Conservation (phyloP, 1,140 invertebrate species). For the Papilio aristodemus region DNA sequence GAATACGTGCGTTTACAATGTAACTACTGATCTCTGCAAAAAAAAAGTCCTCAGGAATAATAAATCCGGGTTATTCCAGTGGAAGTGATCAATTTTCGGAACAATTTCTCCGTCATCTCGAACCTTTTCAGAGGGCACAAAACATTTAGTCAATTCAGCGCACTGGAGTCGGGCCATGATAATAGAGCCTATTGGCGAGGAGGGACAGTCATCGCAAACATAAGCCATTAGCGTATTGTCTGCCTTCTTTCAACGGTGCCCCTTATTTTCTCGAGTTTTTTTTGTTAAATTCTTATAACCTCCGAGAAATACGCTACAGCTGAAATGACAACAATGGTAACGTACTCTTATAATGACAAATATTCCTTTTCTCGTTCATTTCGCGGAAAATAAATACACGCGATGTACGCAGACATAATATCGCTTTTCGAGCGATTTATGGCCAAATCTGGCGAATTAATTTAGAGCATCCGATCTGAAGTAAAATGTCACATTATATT, state of each 20-base stretch:
- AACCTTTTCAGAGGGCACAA: conserved; percentile 74
- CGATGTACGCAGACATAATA: neutral
- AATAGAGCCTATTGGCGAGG: conserved; percentile 69
- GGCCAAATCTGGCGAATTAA: neutral
- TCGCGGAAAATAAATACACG: conserved; percentile 1
- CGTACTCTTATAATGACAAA: conserved; percentile 17
- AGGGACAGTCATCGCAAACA: conserved; percentile 72
- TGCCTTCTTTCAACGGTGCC: conserved; percentile 54
- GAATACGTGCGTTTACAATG: neutral
- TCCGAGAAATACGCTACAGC: conserved; percentile 10
- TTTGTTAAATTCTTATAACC: conserved; percentile 38
- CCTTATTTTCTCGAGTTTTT: conserved; percentile 36
- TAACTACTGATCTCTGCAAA: conserved; percentile 3
- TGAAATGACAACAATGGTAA: conserved; percentile 25
- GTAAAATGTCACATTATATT: neutral
- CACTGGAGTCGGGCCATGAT: conserved; percentile 62
- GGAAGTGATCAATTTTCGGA: conserved; percentile 78
- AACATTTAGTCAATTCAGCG: conserved; percentile 78
- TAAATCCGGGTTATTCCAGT: conserved; percentile 58
- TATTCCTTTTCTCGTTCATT: conserved; percentile 7
- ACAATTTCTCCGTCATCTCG: conserved; percentile 76
- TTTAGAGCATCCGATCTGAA: neutral
- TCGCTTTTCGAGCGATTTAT: neutral
- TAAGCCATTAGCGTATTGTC: conserved; percentile 75
- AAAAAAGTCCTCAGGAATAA: conserved; percentile 54